Conservation (phyloP, 2,888 invertebrate genomes). For the Cecidostiba fungosa region DNA sequence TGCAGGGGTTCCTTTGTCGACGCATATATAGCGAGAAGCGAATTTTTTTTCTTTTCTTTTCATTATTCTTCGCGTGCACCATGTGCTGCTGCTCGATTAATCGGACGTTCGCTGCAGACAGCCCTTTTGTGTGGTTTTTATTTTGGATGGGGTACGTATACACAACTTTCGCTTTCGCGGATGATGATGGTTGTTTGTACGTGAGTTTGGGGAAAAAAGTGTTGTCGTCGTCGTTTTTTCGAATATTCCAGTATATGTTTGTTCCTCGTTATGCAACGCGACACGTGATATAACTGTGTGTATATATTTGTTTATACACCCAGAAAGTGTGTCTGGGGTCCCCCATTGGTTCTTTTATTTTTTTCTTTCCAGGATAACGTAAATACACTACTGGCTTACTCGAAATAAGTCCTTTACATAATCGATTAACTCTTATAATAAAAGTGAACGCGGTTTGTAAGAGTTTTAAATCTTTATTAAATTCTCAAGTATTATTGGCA, state of each 20-base stretch:
- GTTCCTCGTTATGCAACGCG: background rate
- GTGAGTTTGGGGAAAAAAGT: background rate
- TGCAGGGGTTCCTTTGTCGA: constrained; percentile 66
- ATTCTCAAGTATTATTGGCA: too few species aligned
- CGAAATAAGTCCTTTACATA: background rate
- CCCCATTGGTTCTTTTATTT: background rate
- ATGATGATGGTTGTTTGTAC: background rate
- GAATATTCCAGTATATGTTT: background rate
- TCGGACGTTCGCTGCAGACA: background rate
- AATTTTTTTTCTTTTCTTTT: constrained; percentile 25
- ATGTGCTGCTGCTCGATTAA: background rate
- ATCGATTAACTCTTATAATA: background rate
- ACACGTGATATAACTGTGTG: background rate
- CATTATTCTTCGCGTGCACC: constrained; percentile 22
- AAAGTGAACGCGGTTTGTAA: background rate
- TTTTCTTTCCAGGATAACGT: background rate
- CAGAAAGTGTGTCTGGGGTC: background rate
- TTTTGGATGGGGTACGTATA: background rate
- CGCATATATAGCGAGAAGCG: background rate
- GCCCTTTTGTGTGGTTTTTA: constrained; percentile 2
- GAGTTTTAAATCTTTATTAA: background rate
- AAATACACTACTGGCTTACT: background rate
- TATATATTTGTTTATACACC: background rate
- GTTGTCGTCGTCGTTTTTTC: background rate
- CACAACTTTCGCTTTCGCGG: constrained; percentile 8